Conservation (phyloP, 2,113 vertebrate species). For the Prionailurus viverrinus region DNA sequence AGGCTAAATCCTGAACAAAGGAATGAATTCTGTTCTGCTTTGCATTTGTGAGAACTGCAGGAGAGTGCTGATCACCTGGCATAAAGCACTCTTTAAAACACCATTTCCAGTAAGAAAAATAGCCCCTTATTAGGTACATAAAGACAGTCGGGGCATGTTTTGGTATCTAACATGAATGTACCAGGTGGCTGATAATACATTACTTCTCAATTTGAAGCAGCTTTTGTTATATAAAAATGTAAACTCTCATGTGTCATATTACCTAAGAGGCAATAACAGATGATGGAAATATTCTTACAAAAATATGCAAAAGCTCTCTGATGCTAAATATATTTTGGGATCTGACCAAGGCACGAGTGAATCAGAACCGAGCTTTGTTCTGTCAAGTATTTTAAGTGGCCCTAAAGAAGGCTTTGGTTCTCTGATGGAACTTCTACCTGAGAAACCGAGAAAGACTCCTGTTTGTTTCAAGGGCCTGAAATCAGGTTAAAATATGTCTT, state of each 20-base stretch:
- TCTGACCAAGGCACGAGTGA: neutral
- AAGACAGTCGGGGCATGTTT: neutral
- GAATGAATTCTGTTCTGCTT: neutral
- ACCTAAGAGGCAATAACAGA: neutral
- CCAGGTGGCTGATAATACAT: constrained; percentile 13
- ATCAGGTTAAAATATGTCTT: neutral
- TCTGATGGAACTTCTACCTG: neutral
- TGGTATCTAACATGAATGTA: neutral
- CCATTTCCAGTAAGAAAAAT: constrained; percentile 34
- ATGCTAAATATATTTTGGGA: neutral
- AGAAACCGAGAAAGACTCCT: neutral
- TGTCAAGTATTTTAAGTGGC: neutral
- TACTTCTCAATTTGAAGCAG: constrained; percentile 11
- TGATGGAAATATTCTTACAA: neutral
- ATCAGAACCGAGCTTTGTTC: neutral
- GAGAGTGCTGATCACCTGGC: neutral
- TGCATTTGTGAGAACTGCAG: neutral
- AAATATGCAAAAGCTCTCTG: neutral
- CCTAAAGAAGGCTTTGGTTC: neutral
- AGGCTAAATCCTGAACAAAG: neutral
- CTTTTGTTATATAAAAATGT: constrained; percentile 20
- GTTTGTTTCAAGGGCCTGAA: neutral
- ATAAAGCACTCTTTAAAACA: constrained; percentile 21
- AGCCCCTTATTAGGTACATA: neutral
- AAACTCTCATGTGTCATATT: neutral